These are phyloP conservation scores for Agapornis roseicollis DNA, from an alignment of 2,113 vertebrate species.

Conservation along the genomic window DNA sequence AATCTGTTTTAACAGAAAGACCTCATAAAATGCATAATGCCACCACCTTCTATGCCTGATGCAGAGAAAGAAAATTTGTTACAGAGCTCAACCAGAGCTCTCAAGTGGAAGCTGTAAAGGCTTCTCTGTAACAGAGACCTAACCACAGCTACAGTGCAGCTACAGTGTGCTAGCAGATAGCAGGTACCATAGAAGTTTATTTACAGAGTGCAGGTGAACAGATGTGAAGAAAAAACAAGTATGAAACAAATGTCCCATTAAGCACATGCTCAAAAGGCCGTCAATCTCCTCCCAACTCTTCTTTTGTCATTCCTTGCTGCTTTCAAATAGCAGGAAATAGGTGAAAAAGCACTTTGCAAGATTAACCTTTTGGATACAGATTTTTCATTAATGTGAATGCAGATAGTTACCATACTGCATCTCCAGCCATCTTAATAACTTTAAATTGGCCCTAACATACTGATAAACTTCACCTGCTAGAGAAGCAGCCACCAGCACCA, in stretches of 20 bases:
- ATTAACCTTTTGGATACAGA: neutral
- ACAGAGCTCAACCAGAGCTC: neutral
- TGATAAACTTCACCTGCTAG: neutral
- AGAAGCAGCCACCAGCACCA: neutral
- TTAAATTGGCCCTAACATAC: neutral
- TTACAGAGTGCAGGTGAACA: neutral
- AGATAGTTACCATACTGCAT: neutral
- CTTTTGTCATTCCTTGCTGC: neutral
- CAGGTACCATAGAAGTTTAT: neutral
- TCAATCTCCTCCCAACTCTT: neutral
- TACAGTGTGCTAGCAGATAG: neutral
- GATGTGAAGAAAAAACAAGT: neutral
- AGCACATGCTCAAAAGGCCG: neutral
- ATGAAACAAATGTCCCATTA: neutral
- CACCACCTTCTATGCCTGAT: neutral
- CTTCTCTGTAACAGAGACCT: neutral
- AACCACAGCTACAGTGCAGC: rapidly evolving
- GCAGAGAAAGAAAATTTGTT: neutral
- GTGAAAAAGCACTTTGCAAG: neutral
- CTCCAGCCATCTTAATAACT: neutral
- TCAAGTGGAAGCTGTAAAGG: neutral
- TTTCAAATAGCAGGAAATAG: neutral
- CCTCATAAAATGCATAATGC: neutral
- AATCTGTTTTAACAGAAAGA: neutral
- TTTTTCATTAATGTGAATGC: neutral